Evolutionary conservation across 1,140 invertebrate genomes (phyloP).

Genomic region (Cheumatopsyche charites): DNA sequence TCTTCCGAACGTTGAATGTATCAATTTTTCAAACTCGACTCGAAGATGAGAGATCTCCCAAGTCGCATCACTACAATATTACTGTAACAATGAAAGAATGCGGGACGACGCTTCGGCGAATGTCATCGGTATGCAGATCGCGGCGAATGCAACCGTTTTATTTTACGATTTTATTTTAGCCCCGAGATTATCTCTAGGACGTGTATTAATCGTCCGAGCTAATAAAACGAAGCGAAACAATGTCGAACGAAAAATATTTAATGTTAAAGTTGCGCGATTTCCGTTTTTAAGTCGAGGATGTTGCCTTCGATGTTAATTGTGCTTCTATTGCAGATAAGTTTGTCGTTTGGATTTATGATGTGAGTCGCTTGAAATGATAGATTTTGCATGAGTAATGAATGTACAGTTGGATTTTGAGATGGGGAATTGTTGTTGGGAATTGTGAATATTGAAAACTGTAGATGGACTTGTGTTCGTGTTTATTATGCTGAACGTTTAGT

Average conservation of each 20-base stretch:
- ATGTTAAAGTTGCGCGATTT: neutral
- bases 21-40: constrained; percentile 26
- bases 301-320: too few relatives aligned
- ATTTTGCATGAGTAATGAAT: too few relatives aligned
- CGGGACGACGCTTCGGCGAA: constrained; percentile 33
- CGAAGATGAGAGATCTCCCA: constrained; percentile 38
- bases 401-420: too few relatives aligned
- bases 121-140: constrained; percentile 42
- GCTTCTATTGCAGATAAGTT: too few relatives aligned
- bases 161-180: neutral
- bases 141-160: constrained; percentile 17
- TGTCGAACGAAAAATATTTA: neutral
- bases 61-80: neutral
- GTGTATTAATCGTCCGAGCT: constrained; percentile 16
- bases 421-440: too few relatives aligned
- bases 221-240: neutral
- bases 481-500: too few relatives aligned
- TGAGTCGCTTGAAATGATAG: too few relatives aligned
- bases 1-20: constrained; percentile 40
- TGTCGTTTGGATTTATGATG: too few relatives aligned
- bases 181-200: constrained; percentile 19
- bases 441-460: too few relatives aligned
- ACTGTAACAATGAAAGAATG: constrained; percentile 26
- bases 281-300: constrained; percentile 1
- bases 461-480: too few relatives aligned